Percentiles rank a stretch among this genome's conserved stretches.
These are phyloP conservation scores for Argynnis bischoffii DNA, from an alignment of 2,888 invertebrate genomes.

Conservation along the genomic window DNA sequence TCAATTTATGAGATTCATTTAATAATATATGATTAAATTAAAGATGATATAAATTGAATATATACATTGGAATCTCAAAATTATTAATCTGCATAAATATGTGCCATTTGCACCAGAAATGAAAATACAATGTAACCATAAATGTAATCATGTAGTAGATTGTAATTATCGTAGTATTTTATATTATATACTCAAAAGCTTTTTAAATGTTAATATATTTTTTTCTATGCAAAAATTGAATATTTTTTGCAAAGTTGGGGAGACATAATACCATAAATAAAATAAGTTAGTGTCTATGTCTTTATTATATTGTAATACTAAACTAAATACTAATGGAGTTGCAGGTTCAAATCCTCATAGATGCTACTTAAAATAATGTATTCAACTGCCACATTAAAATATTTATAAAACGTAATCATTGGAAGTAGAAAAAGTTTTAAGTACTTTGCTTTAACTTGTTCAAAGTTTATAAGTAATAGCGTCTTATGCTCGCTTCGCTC, in stretches of 20 bases:
- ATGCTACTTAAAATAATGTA: neutral
- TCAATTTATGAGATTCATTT: no score
- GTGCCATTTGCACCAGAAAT: neutral
- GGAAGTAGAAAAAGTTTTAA: no score
- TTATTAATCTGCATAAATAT: no score
- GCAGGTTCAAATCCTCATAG: conserved; percentile 14
- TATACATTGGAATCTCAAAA: neutral
- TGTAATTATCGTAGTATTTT: conserved; percentile 11
- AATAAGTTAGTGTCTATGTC: conserved; percentile 1
- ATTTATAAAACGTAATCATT: no score
- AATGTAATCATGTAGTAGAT: conserved; percentile 15
- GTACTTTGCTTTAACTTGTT: no score
- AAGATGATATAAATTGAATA: neutral
- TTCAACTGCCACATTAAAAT: no score
- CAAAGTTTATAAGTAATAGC: no score
- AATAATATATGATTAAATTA: neutral
- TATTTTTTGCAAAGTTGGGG: conserved; percentile 6
- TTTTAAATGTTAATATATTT: conserved; percentile 12
- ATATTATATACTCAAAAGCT: conserved; percentile 13
- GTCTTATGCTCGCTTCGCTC: no score
- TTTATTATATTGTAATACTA: neutral
- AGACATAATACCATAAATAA: conserved; percentile 1
- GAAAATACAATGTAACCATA: conserved; percentile 5
- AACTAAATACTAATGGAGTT: conserved; percentile 1
- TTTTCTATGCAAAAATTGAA: conserved; percentile 11